Percentiles rank a stretch among this genome's conserved stretches.
Conservation (phyloP, 2,113 vertebrate species). For the Tetrax tetrax region DNA sequence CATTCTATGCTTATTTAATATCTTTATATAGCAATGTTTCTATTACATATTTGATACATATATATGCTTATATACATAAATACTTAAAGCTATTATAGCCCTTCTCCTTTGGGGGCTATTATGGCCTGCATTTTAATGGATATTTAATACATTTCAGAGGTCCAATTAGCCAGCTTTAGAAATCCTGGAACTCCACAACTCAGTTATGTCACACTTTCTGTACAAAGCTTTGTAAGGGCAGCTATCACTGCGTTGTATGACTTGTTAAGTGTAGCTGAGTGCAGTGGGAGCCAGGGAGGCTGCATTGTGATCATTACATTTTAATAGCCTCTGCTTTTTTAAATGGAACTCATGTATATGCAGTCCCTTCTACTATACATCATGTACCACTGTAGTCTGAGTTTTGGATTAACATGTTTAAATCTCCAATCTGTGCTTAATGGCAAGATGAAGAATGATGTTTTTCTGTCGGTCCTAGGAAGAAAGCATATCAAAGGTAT, state of each 20-base stretch:
- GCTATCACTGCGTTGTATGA: not conserved
- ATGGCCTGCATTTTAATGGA: not conserved
- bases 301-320: not conserved
- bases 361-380: not conserved
- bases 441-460: not conserved
- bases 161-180: not conserved
- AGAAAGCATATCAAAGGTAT: not conserved
- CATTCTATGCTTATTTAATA: not conserved
- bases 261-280: not conserved
- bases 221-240: not conserved
- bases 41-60: not conserved
- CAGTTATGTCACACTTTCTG: not conserved
- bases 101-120: not conserved
- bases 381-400: not conserved
- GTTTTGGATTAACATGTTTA: not conserved
- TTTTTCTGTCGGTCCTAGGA: not conserved
- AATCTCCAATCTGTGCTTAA: constrained; percentile 1
- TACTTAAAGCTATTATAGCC: not conserved
- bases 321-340: not conserved
- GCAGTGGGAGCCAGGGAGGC: not conserved
- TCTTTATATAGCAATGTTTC: not conserved
- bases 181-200: not conserved
- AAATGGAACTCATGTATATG: not conserved
- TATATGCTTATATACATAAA: not conserved
- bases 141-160: not conserved